A percentile compares a stretch with the other conserved stretches of the same genome.
Conservation (phyloP, 64 coral and sea anemone genomes). For the Catalaphyllia jardinei region DNA sequence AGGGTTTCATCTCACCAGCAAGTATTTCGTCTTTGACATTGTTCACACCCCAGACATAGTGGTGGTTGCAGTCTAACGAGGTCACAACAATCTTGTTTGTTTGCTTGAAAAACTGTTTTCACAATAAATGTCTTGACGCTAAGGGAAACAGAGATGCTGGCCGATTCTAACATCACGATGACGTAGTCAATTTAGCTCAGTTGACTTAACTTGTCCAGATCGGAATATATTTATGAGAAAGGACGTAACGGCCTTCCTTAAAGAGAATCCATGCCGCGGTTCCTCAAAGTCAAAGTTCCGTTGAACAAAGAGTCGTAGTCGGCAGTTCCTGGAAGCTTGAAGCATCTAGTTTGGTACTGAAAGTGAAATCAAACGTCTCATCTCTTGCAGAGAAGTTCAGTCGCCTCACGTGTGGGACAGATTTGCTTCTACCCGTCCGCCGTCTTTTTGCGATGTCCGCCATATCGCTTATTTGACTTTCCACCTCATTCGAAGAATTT, state of each 20-base stretch:
- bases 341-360: conserved; percentile 24
- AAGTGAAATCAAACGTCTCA: neutral
- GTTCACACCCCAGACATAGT: too few relatives aligned
- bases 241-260: neutral
- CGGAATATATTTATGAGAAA: neutral
- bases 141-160: neutral
- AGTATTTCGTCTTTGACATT: neutral
- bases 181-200: neutral
- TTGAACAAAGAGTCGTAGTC: conserved; percentile 29
- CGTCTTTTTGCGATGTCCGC: conserved; percentile 24
- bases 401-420: neutral
- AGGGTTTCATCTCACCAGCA: neutral
- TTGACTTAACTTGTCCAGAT: too few relatives aligned
- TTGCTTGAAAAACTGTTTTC: neutral
- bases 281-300: conserved; percentile 26
- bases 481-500: neutral
- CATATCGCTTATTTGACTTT: conserved; percentile 12
- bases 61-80: too few relatives aligned
- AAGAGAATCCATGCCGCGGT: neutral
- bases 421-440: conserved; percentile 16
- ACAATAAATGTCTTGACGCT: neutral
- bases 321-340: conserved; percentile 35
- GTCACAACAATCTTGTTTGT: too few relatives aligned
- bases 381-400: neutral
- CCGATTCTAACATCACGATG: neutral